Conservation (phyloP, 2,888 invertebrate genomes). For the Carterocephalus palaemon region DNA sequence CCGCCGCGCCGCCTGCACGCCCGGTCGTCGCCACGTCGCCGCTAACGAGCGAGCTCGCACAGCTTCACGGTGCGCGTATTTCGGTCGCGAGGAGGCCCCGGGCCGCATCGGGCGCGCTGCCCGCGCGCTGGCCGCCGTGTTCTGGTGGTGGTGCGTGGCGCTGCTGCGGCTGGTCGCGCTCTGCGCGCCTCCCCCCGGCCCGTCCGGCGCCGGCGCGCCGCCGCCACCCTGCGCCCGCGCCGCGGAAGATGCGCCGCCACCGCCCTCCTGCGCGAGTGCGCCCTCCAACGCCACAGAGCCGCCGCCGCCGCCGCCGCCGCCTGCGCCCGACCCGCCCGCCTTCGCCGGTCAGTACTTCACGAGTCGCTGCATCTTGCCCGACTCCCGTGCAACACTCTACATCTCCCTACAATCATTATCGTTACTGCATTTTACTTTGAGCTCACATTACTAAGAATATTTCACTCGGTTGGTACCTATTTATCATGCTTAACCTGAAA, state of each 20-base stretch:
- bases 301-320: slow-evolving; percentile 46
- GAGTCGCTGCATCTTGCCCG: slow-evolving; percentile 12
- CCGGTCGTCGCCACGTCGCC: slow-evolving; percentile 55
- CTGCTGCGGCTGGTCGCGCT: slow-evolving; percentile 76
- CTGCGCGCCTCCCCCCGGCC: slow-evolving; percentile 73
- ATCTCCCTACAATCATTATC: too few relatives aligned
- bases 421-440: too few relatives aligned
- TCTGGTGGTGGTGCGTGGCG: slow-evolving; percentile 78
- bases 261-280: slow-evolving; percentile 63
- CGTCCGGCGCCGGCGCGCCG: slow-evolving; percentile 54
- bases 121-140: slow-evolving; percentile 78
- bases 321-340: slow-evolving; percentile 53
- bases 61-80: slow-evolving; percentile 71
- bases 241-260: slow-evolving; percentile 68
- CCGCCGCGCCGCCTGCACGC: slow-evolving; percentile 51
- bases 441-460: too few relatives aligned
- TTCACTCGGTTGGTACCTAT: too few relatives aligned
- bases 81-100: slow-evolving; percentile 72
- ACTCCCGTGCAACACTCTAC: neutral
- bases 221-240: slow-evolving; percentile 65
- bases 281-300: slow-evolving; percentile 62
- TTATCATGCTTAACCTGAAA: neutral
- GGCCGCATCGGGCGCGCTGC: slow-evolving; percentile 72
- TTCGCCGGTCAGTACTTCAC: slow-evolving; percentile 61
- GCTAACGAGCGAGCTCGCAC: slow-evolving; percentile 52